Evolutionary conservation across 2,797 vertebrate species (phyloP).

Genomic region (Molothrus aeneus): DNA sequence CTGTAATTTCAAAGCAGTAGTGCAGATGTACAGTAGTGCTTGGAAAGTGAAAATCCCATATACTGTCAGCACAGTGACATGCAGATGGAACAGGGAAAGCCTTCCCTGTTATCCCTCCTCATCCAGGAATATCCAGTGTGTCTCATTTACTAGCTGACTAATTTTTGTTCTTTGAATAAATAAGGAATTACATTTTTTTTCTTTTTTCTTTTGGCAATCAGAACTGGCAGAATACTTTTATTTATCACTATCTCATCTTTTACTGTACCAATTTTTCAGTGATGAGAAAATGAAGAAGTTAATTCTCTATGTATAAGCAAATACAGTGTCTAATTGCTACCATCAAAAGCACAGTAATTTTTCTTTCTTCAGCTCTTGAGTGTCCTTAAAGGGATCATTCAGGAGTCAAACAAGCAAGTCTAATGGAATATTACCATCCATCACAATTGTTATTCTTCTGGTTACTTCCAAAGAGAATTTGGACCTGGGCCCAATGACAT

Average conservation of each 20-base stretch:
- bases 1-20: neutral
- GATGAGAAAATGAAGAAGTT: neutral
- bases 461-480: constrained; percentile 34
- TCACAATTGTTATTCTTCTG: constrained; percentile 57
- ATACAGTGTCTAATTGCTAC: neutral
- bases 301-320: neutral
- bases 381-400: constrained; percentile 56
- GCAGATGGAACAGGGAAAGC: neutral
- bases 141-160: neutral
- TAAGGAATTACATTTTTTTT: neutral
- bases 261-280: neutral
- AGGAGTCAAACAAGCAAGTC: constrained; percentile 50
- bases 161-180: neutral
- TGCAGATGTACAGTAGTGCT: neutral
- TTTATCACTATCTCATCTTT: constrained; percentile 21
- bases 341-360: constrained; percentile 27
- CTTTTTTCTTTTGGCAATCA: neutral
- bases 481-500: constrained; percentile 36
- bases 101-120: neutral
- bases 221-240: neutral
- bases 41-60: neutral
- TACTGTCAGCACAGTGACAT: neutral
- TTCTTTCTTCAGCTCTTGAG: constrained; percentile 30
- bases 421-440: constrained; percentile 49
- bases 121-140: neutral